Base-by-base conservation (phyloP, 2,113 vertebrate genomes). In the Hippocampus guttulatus region DNA sequence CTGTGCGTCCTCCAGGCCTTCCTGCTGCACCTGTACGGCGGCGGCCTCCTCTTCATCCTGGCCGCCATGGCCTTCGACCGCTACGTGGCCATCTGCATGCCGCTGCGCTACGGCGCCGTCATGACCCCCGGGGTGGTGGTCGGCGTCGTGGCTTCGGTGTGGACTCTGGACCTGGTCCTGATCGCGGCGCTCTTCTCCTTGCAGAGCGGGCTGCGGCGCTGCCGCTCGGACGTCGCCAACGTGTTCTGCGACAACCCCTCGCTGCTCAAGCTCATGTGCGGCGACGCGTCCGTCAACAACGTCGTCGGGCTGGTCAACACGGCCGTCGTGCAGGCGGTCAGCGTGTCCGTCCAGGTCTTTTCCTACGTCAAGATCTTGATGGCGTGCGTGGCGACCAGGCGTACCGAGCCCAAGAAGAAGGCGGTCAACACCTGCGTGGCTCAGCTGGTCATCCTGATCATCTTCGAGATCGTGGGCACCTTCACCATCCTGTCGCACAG, bases 11-110 rank as follows among this genome's bases (percentile, higher is more conserved):
- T 93, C 3, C 92, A 93, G 67, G 92, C 79, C 0, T 91, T 92
- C 69, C 11, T 92, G 41, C 80, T 92, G 0, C 92, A 93, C 77
- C 84, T 90, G 85, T 92, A 92, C 11, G 92, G 88, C 1, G 90
- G 87, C 8, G 89, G 82, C 0, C 73, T 92, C 64, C 70, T 92
- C 21, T 91, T 93, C 33, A 88, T 92, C 16, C 83, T 93, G 2
- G 89, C 90, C 7, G 91, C 90, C 0, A 92, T 93, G 92, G 87
- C 92, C 12, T 88, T 92, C 33, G 92, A 93, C 70, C 88, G 92
- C 8, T 92, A 91, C n/a, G 67, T 88, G 16, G 92, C 92, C 49
- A 93, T 93, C 75, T 93, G 91, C 65, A 86, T 90, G 79, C 90
- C 91, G 0, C 38, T 92, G 7, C 79, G 78, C 15, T 92, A 92